Base-by-base conservation (phyloP, 2,888 invertebrate genomes). In the Prosapia bicincta region DNA sequence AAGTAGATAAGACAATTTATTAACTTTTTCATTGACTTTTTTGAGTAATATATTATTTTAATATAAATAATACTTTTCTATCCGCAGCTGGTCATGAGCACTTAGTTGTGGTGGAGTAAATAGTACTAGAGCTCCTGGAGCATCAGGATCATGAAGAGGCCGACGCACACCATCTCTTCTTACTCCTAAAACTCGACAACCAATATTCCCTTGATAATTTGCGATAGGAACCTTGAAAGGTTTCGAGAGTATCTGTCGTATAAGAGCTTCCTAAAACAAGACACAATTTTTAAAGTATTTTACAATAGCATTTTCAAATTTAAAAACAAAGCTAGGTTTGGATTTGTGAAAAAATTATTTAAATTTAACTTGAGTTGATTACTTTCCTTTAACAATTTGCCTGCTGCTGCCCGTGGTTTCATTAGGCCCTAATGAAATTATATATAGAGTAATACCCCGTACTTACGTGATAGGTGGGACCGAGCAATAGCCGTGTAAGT, bases 181-280 rank as follows among this genome's bases (percentile, higher is more conserved):
- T 81, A 97, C 88, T 0, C 98, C 99, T 73, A 99, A 88, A 79
- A 92, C 91, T 83, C 94, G 90, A 76, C 90, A 89, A 15, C 90
- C 90, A 82, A 89, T 90, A 25, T 89, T 87, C 15, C 92, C 91
- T 32, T 91, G 89, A 86, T 98, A 98, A 83, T 97, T 95, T 0
- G 94, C 92, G 76, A 98, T 93, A 0, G 98, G 98, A 26, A 97
- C 93, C 86, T 95, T 94, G 84, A 98, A 99, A 0, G 97, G 97
- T 83, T 92, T 93, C 23, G 88, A 90, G 7, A 98, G 85, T 79
- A 97, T 90, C 82, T 92, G 92, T 74, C 90, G 90, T 79, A 99
- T 97, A 23, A 94, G 88, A 78, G 90, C 90, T 86, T 98, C 93
- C 91, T 93, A 83, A 30, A 78, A 78, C 15, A 25, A 75, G 13